Conservation (phyloP, 2,113 vertebrate species). For the Channa maculata region DNA sequence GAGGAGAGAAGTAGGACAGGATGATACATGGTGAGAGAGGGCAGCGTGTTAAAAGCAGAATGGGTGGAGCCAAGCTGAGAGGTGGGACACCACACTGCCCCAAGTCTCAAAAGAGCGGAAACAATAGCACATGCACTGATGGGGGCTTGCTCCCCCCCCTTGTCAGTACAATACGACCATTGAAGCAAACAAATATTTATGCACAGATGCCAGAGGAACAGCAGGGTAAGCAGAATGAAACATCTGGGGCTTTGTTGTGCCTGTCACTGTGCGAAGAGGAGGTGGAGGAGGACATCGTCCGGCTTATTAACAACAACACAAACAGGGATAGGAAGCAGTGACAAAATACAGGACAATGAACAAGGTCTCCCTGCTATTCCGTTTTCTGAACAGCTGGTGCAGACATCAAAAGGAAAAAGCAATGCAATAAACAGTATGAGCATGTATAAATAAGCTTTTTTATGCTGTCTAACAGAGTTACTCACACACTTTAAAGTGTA, state of each 20-base stretch:
- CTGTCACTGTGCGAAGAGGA: conserved; percentile 54
- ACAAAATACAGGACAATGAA: conserved; percentile 60
- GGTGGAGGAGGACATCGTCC: conserved; percentile 53
- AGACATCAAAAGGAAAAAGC: conserved; percentile 4
- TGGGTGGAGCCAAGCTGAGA: conserved; percentile 69
- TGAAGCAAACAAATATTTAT: conserved; percentile 78
- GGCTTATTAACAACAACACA: conserved; percentile 58
- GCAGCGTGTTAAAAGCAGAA: conserved; percentile 55
- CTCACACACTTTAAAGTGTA: not conserved
- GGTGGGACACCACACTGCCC: conserved; percentile 55
- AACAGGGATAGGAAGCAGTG: conserved; percentile 61
- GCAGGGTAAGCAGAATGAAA: conserved; percentile 52
- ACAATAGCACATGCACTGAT: conserved; percentile 64
- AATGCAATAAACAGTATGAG: conserved; percentile 1
- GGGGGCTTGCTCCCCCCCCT: conserved; percentile 47
- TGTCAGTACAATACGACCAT: conserved; percentile 69
- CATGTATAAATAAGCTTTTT: not conserved
- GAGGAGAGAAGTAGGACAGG: conserved; percentile 73
- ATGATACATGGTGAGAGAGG: conserved; percentile 55
- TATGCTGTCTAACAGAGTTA: not conserved
- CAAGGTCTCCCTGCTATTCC: conserved; percentile 59
- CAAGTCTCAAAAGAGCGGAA: conserved; percentile 56
- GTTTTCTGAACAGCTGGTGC: conserved; percentile 45
- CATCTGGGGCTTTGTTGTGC: conserved; percentile 40
- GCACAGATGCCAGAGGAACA: conserved; percentile 70